Evolutionary conservation across 2,113 vertebrate genomes (phyloP).

Genomic region (Elgaria multicarinata): DNA sequence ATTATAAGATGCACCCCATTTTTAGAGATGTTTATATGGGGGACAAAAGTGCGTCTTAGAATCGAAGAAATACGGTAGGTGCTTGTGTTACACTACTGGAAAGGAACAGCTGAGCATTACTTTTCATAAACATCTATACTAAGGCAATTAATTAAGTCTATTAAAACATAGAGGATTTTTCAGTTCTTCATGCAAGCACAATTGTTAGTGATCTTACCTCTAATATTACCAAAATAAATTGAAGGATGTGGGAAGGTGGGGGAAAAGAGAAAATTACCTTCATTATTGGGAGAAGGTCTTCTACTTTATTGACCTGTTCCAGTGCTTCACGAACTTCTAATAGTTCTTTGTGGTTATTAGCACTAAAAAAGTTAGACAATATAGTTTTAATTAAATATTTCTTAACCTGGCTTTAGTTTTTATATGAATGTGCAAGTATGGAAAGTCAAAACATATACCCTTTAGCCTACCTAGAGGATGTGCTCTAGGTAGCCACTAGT

Average conservation of each 20-base stretch:
- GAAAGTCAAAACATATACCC: background rate
- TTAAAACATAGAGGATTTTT: background rate
- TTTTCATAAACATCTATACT: background rate
- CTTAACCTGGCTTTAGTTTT: background rate
- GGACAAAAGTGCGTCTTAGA: too few species aligned
- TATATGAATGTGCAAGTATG: background rate
- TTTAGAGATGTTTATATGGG: too few species aligned
- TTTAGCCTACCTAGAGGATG: background rate
- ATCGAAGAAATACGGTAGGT: too few species aligned
- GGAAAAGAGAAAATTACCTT: slow-evolving; percentile 82
- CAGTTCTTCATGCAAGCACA: background rate
- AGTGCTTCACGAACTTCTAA: slow-evolving; percentile 93
- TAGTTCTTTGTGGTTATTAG: slow-evolving; percentile 91
- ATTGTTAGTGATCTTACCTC: background rate
- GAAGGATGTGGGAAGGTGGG: too few species aligned
- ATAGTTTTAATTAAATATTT: background rate
- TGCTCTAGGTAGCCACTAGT: too few species aligned
- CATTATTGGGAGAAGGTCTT: slow-evolving; percentile 99
- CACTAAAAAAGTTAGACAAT: slow-evolving; percentile 72
- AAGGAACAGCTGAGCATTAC: background rate
- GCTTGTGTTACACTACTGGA: background rate
- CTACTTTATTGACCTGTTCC: slow-evolving; percentile 94
- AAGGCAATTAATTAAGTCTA: background rate
- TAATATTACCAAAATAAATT: background rate
- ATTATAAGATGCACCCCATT: too few species aligned